Percentiles rank a stretch among this genome's conserved stretches.
Conservation (phyloP, 2,888 invertebrate genomes). For the Dynastes tityus region DNA sequence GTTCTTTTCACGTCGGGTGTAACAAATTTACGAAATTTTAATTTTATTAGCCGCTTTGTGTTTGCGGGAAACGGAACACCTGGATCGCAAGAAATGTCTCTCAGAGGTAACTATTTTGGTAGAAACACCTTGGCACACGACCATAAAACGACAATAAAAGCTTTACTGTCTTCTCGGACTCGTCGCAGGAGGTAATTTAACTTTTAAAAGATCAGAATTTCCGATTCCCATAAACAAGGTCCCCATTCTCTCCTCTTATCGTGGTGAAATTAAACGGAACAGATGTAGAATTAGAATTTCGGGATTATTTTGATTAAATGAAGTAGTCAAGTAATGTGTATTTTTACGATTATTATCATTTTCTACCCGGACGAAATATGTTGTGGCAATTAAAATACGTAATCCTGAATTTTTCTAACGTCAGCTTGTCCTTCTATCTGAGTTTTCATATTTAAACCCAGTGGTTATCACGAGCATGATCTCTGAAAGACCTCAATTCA, state of each 20-base stretch:
- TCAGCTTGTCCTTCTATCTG: background rate
- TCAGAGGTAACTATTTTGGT: conserved; percentile 32
- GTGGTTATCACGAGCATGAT: background rate
- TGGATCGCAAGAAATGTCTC: conserved; percentile 19
- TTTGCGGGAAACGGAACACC: conserved; percentile 21
- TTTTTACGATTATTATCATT: conserved; percentile 7
- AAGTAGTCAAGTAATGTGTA: background rate
- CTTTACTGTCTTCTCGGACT: conserved; percentile 24
- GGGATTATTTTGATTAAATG: background rate
- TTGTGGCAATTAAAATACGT: conserved; percentile 28
- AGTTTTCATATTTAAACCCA: background rate
- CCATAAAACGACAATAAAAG: conserved; percentile 42
- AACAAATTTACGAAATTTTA: conserved; percentile 51
- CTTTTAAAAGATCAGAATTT: conserved; percentile 34
- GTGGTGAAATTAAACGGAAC: conserved; percentile 21
- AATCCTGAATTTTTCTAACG: background rate
- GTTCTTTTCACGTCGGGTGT: conserved; percentile 37
- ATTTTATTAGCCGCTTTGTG: conserved; percentile 46
- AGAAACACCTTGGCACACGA: conserved; percentile 41
- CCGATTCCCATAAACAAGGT: conserved; percentile 26
- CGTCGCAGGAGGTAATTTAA: conserved; percentile 26
- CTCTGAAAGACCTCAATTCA: background rate
- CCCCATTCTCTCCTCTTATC: conserved; percentile 2
- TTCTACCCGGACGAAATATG: background rate
- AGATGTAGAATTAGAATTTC: conserved; percentile 16